Conservation (phyloP, 2,888 invertebrate genomes). For the Uropetala carovei region DNA sequence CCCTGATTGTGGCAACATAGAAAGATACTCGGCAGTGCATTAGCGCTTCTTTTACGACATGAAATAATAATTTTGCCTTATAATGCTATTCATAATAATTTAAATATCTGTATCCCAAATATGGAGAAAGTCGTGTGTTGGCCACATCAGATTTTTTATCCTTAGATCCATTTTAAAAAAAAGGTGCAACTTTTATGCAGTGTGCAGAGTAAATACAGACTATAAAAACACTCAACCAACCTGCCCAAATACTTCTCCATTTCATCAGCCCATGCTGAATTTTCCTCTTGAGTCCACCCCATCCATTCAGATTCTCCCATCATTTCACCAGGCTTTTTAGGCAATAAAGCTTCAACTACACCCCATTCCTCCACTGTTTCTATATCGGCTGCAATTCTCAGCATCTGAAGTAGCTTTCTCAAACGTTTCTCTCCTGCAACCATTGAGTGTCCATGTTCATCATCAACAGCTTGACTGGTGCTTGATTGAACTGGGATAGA, state of each 20-base stretch:
- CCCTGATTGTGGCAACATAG: no score
- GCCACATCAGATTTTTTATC: no score
- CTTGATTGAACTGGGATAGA: conserved; percentile 43
- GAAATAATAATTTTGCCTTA: no score
- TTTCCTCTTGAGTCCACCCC: conserved; percentile 51
- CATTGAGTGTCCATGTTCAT: neutral
- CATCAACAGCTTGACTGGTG: neutral
- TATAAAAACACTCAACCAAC: neutral
- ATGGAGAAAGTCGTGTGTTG: no score
- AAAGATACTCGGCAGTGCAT: no score
- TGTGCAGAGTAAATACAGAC: no score
- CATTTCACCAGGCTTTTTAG: conserved; percentile 42
- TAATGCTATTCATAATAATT: no score
- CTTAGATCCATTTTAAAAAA: neutral
- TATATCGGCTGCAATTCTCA: conserved; percentile 87
- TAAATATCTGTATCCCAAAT: no score
- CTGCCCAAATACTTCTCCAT: conserved; percentile 54
- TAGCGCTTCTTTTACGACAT: no score
- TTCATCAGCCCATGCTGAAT: conserved; percentile 48
- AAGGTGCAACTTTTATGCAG: neutral
- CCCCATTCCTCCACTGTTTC: conserved; percentile 54
- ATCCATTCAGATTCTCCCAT: conserved; percentile 36
- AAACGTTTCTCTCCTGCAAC: conserved; percentile 72
- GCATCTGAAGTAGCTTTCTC: conserved; percentile 85
- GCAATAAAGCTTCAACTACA: conserved; percentile 45